Evolutionary conservation across 2,113 vertebrate genomes (phyloP).

Genomic region (Delphinapterus leucas): DNA sequence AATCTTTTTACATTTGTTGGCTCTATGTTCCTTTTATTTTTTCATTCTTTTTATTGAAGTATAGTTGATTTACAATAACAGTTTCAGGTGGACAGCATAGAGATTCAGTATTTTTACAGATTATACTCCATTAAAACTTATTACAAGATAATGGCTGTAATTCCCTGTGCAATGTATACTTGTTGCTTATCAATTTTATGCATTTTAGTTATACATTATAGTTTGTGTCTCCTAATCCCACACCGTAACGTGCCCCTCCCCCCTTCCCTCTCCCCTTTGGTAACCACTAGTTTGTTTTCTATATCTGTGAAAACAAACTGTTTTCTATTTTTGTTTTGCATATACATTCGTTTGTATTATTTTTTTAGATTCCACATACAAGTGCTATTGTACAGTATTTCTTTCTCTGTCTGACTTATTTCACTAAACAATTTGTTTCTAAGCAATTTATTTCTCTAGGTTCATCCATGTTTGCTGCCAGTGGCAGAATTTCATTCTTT

Average conservation of each 20-base stretch:
- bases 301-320: background rate
- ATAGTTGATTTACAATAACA: background rate
- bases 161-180: background rate
- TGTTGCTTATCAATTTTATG: background rate
- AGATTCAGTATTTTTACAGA: background rate
- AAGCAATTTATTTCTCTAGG: background rate
- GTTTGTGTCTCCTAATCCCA: background rate
- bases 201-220: background rate
- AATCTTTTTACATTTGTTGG: background rate
- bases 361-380: background rate
- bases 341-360: background rate
- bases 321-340: background rate
- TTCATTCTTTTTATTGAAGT: background rate
- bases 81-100: background rate
- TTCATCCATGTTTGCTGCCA: background rate
- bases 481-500: background rate
- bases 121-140: background rate
- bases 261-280: background rate
- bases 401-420: background rate
- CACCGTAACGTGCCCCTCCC: background rate
- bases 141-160: background rate
- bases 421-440: background rate
- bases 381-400: background rate
- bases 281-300: background rate
- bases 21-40: background rate